These are phyloP conservation scores for Dinoponera quadriceps DNA, from an alignment of 1,140 invertebrate species.

Conservation along the genomic window DNA sequence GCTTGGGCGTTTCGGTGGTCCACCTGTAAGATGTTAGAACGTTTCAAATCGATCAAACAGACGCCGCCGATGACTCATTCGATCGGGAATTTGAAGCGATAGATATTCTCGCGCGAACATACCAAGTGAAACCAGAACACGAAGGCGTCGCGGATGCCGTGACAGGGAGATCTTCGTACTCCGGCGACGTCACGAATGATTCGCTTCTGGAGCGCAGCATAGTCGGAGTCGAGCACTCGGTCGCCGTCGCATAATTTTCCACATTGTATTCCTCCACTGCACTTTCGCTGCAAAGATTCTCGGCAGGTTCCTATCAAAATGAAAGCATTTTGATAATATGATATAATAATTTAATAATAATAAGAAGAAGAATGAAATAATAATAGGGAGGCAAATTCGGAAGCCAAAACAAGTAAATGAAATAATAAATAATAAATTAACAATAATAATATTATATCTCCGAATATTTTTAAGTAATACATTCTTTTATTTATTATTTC, in stretches of 20 bases:
- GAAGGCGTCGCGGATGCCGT: conserved; percentile 27
- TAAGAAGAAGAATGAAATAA: no score
- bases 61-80: conserved; percentile 3
- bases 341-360: no score
- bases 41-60: background rate
- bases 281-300: conserved; percentile 66
- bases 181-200: conserved; percentile 89
- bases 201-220: conserved; percentile 87
- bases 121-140: conserved; percentile 39
- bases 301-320: conserved; percentile 51
- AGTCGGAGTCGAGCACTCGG: conserved; percentile 88
- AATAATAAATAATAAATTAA: no score
- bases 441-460: background rate
- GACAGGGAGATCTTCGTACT: conserved; percentile 85
- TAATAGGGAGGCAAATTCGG: no score
- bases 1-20: conserved; percentile 18
- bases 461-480: conserved; percentile 11
- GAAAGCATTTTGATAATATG: no score
- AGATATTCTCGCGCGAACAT: background rate
- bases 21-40: conserved; percentile 24
- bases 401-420: no score
- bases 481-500: no score
- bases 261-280: conserved; percentile 87
- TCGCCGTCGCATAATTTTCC: conserved; percentile 90
- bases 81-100: background rate